Evolutionary conservation across 2,113 vertebrate species (phyloP), one percentile per base, ranked within the genome.

Genomic region (Noturus placidus): DNA sequence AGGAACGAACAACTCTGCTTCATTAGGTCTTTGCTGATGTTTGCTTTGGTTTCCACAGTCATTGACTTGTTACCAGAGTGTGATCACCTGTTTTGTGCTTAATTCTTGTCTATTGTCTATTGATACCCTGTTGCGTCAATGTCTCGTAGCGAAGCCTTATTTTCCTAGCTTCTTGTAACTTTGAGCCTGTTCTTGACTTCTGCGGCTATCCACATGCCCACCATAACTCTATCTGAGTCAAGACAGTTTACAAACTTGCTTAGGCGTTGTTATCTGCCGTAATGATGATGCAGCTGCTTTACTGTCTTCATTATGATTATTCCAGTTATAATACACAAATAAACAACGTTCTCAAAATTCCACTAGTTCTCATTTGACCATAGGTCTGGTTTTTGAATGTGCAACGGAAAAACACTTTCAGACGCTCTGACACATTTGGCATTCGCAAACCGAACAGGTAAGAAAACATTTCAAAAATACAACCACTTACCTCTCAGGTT

Each of bases 401-500:
- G 52, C 1, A 19, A 20, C 5, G 7, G 25, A 77, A 50, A 77
- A 25, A 14, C 22, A 19, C 74, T n/a, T 2, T 27, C 27, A n/a
- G 46, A 54, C 17, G 7, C 46, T 76, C 22, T 46, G 22, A 76
- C 10, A 76, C 35, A 22, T 38, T 74, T 74, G 33, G 42, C 19
- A 35, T 42, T 74, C 11, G 15, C 46, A 54, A 80, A 57, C 14
- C 1, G 22, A 77, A 77, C 50, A 79, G 52, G 77, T 56, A 20
- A 22, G 9, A 0, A 15, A 1, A 54, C 4, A 5, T 50, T 25
- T 52, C 54, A 20, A 27, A 19, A 54, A 59, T 30, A 50, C 4
- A 22, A 61, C 0, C 30, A 59, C 95, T 95, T 94, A 96, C 95
- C 94, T 95, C 86, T 89, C 35, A 85, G 79, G 86, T 85, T 86